Percentiles rank a stretch among this genome's conserved stretches.
Evolutionary conservation across 2,797 vertebrate species (phyloP).

Genomic region (Pseudochirops corinnae): DNA sequence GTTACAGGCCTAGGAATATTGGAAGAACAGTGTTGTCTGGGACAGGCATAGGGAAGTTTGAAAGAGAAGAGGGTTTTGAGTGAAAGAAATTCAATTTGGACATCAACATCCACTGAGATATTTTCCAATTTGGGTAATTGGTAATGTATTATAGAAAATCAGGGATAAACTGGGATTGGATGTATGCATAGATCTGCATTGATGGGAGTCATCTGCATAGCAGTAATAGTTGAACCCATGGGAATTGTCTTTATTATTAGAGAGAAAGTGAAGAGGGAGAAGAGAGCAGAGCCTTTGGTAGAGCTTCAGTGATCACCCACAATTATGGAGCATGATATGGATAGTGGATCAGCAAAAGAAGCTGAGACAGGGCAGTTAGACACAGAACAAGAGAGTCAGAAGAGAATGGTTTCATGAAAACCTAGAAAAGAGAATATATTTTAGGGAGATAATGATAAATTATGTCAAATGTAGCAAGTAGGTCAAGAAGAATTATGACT

Average conservation of each 20-base stretch:
- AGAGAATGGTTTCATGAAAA: background rate
- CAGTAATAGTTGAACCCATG: too few species aligned
- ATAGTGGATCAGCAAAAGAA: background rate
- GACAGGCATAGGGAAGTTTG: background rate
- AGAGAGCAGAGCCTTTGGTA: background rate
- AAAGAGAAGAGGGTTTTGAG: background rate
- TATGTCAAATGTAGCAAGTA: too few species aligned
- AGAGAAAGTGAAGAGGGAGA: background rate
- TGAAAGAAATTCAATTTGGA: background rate
- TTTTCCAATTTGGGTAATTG: background rate
- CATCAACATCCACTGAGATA: background rate
- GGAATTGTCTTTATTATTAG: background rate
- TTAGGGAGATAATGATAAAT: too few species aligned
- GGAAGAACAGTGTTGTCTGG: background rate
- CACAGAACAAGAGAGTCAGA: background rate
- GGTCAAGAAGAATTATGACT: too few species aligned
- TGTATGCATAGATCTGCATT: background rate
- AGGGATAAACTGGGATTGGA: background rate
- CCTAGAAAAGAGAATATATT: background rate
- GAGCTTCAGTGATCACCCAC: background rate
- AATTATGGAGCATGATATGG: background rate
- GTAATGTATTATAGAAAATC: background rate
- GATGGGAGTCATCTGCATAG: background rate
- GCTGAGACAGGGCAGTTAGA: background rate
- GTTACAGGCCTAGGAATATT: background rate